These are phyloP conservation scores for Drosophila tanythrix DNA, from an alignment of 2,888 invertebrate species.

Conservation along the genomic window DNA sequence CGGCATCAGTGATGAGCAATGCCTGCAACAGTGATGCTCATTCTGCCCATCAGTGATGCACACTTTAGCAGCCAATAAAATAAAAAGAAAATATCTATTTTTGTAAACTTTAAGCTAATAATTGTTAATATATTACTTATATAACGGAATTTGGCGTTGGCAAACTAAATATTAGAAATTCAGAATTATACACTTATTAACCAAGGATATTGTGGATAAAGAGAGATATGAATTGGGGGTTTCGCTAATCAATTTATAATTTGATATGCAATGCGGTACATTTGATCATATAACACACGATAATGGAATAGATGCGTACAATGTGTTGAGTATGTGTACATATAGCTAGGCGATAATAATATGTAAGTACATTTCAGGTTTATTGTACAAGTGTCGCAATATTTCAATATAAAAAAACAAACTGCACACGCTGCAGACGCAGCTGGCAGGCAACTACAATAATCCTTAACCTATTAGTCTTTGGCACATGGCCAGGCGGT, in stretches of 20 bases:
- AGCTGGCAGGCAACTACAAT: slow-evolving; percentile 25
- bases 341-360: not conserved
- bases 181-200: too few species aligned
- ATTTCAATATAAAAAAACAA: slow-evolving; percentile 24
- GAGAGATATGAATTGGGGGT: too few species aligned
- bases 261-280: not conserved
- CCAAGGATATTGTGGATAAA: too few species aligned
- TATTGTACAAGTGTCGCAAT: slow-evolving; percentile 32
- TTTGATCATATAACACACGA: not conserved
- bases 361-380: slow-evolving; percentile 26
- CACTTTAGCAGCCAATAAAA: too few species aligned
- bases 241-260: not conserved
- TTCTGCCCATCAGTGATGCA: too few species aligned
- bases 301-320: not conserved
- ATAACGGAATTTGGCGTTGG: too few species aligned
- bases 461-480: slow-evolving; percentile 51
- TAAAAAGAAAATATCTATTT: too few species aligned
- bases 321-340: not conserved
- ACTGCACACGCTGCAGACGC: slow-evolving; percentile 9
- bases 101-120: too few species aligned
- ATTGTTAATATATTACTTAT: too few species aligned
- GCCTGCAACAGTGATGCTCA: too few species aligned
- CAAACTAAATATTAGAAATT: too few species aligned
- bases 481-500: slow-evolving; percentile 36
- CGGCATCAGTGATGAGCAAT: too few species aligned